These are phyloP conservation scores for Orthonychiurus folsomi DNA, from an alignment of 2,888 invertebrate genomes.

Conservation along the genomic window DNA sequence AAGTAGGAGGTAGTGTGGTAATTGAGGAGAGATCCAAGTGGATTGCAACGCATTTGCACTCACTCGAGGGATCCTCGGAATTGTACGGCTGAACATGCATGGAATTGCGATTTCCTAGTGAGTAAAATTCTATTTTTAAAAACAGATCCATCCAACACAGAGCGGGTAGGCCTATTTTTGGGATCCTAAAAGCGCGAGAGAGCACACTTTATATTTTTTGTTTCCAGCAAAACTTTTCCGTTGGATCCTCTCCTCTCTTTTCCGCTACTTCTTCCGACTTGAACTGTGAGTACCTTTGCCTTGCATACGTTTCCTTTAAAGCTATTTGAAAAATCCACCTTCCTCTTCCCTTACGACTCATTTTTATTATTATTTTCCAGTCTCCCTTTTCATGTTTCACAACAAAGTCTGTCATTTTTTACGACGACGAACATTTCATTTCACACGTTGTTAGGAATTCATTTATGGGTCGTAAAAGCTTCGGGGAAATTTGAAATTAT, in stretches of 20 bases:
- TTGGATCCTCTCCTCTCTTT: neutral
- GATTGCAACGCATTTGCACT: too few relatives aligned
- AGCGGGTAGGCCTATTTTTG: too few relatives aligned
- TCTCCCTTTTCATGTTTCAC: neutral
- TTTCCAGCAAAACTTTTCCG: neutral
- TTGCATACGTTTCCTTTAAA: too few relatives aligned
- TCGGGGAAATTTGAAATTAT: too few relatives aligned
- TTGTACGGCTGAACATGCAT: neutral
- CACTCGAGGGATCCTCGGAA: neutral
- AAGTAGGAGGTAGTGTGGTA: neutral
- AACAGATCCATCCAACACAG: neutral
- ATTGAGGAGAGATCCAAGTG: too few relatives aligned
- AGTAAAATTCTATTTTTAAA: neutral
- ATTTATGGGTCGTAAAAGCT: too few relatives aligned
- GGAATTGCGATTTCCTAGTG: neutral
- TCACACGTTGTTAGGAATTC: too few relatives aligned
- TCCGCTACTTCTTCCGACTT: neutral
- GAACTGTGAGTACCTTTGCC: neutral
- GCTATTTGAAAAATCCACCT: neutral
- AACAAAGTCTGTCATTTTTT: neutral
- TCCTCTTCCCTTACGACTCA: neutral
- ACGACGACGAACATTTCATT: too few relatives aligned
- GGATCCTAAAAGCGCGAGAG: too few relatives aligned
- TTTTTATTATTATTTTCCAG: too few relatives aligned
- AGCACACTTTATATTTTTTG: neutral